Evolutionary conservation across 2,113 vertebrate species (phyloP), one percentile per base, ranked within the genome.

Genomic region (Entelurus aequoreus): DNA sequence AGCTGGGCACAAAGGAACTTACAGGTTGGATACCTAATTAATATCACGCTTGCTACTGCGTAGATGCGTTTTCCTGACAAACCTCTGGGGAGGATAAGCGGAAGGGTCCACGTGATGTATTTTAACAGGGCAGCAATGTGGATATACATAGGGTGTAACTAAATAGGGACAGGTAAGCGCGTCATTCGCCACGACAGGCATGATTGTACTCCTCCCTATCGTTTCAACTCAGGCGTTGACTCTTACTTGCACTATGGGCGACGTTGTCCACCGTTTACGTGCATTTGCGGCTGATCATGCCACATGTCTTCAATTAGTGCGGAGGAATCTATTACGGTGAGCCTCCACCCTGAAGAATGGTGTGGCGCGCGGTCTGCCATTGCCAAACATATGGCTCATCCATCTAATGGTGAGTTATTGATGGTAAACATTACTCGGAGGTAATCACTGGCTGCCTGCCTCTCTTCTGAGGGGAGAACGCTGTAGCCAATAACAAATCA

Each of bases 1-100:
- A 89, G 85, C 80, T 92, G 87, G 58, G 37, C 87, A 82, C 82
- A 80, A 49, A 62, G 78, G 69, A 81, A 83, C 87, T 87, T 90
- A 82, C 84, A 79, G 79, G 76, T 87, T 87, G 81, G 78, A 65
- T 76, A 76, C 75, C 65, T 88, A 83, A 88, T 87, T 88, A 84
- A 86, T 82, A 86, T 88, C 82, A 73, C 40, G 16, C 81, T 78
- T 66, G 36, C 77, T 79, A 80, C 78, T 66, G 60, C 63, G 72
- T 63, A 54, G 71, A 67, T 87, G 66, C 62, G 69, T 74, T 76
- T 74, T 84, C 63, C 76, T 78, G 76, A 83, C 73, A 75, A 69
- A 80, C 76, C 75, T 79, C 81, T 5, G 13, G 78, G 60, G 74
- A 82, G 66, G 76, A 78, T 73, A 71, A 79, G 54, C 28, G 9